Evolutionary conservation across 2,113 vertebrate genomes (phyloP), one percentile per base, ranked within the genome.

Genomic region (Sardina pilchardus): DNA sequence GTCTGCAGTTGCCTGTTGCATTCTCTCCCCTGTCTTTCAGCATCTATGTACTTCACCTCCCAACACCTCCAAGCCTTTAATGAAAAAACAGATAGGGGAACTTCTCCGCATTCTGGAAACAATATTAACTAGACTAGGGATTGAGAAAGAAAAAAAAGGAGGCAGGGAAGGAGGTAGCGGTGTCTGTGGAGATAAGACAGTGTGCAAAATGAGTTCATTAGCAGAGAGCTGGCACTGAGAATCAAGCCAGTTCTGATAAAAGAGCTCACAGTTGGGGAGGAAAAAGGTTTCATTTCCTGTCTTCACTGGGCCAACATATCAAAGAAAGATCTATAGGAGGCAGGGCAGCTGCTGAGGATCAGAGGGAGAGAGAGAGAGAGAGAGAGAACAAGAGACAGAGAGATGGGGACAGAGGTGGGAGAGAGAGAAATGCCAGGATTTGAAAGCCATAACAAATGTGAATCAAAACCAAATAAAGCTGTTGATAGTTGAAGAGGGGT

Each of bases 381-480:
- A 87, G 53, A 71, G 80, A 47, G 43, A 82, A n/a, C n/a, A n/a
- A n/a, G 87, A 81, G 78, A 81, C 85, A 87, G 82, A 85, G 83
- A 39, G 34, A 67, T 82, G 5, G 67, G 89, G 87, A 89, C 85
- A 82, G 84, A 7, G 83, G 80, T 16, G 84, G 84, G 48, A 84
- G 87, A 83, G 90, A 86, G 80, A 87, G 86, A 93, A 94, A 95
- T 94, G 92, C 87, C 93, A 94, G 50, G 84, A 82, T 90, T 88
- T 83, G 87, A 84, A 34, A 71, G 80, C 87, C 85, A 84, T 89
- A 88, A 88, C 83, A 86, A 34, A 83, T 78, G 71, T 78, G 71
- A 17, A 88, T 84, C 80, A 71, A 86, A 90, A 24, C 86, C 83
- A 81, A 47, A 21, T 87, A 71, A 86, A 86, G 6, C 48, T 87